These are phyloP conservation scores for Himantopus leucocephalus DNA, from an alignment of 2,113 vertebrate genomes.

Conservation along the genomic window DNA sequence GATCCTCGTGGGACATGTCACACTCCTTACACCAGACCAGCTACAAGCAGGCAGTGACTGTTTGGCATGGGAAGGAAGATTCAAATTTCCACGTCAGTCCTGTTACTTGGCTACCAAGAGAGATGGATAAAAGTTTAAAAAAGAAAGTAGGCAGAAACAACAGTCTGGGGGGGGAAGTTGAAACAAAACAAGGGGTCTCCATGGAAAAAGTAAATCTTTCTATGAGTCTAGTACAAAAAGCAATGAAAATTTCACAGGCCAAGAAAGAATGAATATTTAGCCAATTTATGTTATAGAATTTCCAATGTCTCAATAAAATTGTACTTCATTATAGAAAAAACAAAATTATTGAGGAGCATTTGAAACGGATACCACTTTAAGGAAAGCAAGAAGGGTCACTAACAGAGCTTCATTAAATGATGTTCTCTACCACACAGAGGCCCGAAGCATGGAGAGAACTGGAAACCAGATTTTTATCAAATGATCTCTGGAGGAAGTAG, in stretches of 20 bases:
- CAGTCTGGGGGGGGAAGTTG: background rate
- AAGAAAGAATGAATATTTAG: background rate
- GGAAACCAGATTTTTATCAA: constrained; percentile 59
- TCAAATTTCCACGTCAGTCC: background rate
- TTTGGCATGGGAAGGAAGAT: background rate
- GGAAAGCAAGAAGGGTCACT: background rate
- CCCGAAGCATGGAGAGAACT: background rate
- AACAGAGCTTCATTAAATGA: background rate
- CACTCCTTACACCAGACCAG: background rate
- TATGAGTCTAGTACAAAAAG: background rate
- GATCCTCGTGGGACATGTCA: background rate
- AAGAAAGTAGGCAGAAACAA: background rate
- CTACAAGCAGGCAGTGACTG: background rate
- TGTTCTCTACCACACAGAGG: background rate
- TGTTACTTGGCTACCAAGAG: background rate
- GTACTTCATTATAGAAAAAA: background rate
- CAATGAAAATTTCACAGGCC: background rate
- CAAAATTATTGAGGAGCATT: background rate
- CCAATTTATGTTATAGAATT: background rate
- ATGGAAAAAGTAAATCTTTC: background rate
- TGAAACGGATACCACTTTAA: background rate
- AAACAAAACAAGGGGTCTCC: background rate
- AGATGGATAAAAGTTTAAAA: background rate
- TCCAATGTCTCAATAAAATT: background rate
- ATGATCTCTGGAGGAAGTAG: constrained; percentile 54